A percentile compares a stretch with the other conserved stretches of the same genome.
These are phyloP conservation scores for Troides aeacus DNA, from an alignment of 2,888 invertebrate species.

Conservation along the genomic window DNA sequence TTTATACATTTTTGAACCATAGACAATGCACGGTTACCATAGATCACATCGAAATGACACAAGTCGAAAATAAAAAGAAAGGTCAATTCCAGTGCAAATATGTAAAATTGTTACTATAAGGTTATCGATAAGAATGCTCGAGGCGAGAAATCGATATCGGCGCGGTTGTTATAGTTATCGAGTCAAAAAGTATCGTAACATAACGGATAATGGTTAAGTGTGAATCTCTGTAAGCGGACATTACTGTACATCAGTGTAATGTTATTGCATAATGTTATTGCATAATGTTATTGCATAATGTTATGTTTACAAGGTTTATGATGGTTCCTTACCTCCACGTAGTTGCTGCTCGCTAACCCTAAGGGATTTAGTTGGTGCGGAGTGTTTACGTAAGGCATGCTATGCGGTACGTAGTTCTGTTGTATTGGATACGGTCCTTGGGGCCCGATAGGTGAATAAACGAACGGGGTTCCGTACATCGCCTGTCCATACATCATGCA, in stretches of 20 bases:
- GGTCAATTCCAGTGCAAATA: too few relatives aligned
- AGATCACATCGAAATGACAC: too few relatives aligned
- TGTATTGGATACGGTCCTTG: conserved; percentile 42
- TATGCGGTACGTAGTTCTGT: conserved; percentile 37
- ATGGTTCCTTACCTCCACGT: conserved; percentile 51
- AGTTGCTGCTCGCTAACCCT: conserved; percentile 45
- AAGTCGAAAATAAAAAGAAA: too few relatives aligned
- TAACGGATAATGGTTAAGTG: not conserved
- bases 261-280: too few relatives aligned
- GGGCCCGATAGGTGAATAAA: conserved; percentile 78
- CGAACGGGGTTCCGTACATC: conserved; percentile 73
- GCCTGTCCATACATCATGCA: conserved; percentile 80
- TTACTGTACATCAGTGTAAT: not conserved
- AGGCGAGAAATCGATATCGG: too few relatives aligned
- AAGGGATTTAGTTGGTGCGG: conserved; percentile 38
- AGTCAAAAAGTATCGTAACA: not conserved
- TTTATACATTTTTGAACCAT: too few relatives aligned
- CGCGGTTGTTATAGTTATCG: too few relatives aligned
- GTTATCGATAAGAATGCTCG: too few relatives aligned
- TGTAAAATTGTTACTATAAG: too few relatives aligned
- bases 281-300: too few relatives aligned
- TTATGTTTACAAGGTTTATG: too few relatives aligned
- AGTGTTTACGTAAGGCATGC: conserved; percentile 35
- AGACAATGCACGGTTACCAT: not conserved
- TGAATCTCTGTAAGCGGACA: not conserved